Conservation (phyloP, 2,797 vertebrate genomes). For the Cynopterus sphinx region DNA sequence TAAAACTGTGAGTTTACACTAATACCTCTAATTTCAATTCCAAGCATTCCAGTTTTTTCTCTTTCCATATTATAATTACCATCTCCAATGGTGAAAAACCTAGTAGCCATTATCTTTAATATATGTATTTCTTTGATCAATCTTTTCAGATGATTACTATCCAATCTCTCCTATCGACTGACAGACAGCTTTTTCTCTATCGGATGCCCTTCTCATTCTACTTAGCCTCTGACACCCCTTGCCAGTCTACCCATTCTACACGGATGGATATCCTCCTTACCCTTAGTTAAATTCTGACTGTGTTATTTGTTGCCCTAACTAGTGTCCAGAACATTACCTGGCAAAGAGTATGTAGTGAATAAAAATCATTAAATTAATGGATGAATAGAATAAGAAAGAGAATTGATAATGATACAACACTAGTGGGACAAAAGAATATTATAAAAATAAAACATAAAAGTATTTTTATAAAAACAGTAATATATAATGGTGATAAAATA, state of each 20-base stretch:
- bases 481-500: neutral
- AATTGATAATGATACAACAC: neutral
- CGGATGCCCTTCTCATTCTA: neutral
- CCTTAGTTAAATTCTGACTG: neutral
- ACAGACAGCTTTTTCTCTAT: neutral
- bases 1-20: neutral
- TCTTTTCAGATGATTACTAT: neutral
- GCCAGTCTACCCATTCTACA: neutral
- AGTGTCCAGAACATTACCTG: neutral
- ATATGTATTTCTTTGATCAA: neutral
- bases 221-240: neutral
- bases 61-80: neutral
- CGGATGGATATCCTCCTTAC: neutral
- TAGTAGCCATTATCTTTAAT: neutral
- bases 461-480: slow-evolving; percentile 3
- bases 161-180: neutral
- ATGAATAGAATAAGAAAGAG: neutral
- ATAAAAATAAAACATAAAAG: neutral
- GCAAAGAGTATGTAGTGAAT: neutral
- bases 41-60: slow-evolving; percentile 7
- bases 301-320: neutral
- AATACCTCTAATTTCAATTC: neutral
- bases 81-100: neutral
- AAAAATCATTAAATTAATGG: neutral
- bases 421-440: neutral